These are phyloP conservation scores for Sarcophaga carnaria DNA, from an alignment of 2,888 invertebrate species.

Conservation along the genomic window DNA sequence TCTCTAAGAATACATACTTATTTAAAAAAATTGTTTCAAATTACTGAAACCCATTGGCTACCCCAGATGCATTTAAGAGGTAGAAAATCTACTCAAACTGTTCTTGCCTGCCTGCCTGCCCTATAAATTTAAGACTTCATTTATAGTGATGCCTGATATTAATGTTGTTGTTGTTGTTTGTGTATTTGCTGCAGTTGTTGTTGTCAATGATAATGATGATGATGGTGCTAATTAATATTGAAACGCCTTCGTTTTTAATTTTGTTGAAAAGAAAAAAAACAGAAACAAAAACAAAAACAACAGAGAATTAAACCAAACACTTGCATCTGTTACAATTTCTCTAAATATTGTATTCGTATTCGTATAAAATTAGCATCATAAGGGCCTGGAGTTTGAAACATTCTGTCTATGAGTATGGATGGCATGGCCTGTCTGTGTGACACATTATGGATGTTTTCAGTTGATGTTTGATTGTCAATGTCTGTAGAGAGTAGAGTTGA, in stretches of 20 bases:
- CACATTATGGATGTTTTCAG: not conserved
- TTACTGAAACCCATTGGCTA: not conserved
- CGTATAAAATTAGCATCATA: constrained; percentile 53
- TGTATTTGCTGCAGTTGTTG: not conserved
- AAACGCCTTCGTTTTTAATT: constrained; percentile 51
- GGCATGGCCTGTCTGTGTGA: not conserved
- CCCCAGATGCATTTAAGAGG: not conserved
- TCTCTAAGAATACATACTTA: too few species aligned
- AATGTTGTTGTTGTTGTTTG: not conserved
- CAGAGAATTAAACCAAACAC: constrained; percentile 37
- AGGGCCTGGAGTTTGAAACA: not conserved
- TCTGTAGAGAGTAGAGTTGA: not conserved
- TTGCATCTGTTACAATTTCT: constrained; percentile 67
- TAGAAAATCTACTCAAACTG: not conserved
- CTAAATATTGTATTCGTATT: constrained; percentile 21
- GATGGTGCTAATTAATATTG: constrained; percentile 66
- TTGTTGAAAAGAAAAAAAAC: not conserved
- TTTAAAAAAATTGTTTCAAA: too few species aligned
- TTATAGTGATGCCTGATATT: not conserved
- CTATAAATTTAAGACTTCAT: not conserved
- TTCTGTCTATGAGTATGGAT: constrained; percentile 2
- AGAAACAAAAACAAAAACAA: not conserved
- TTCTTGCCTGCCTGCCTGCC: not conserved
- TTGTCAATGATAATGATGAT: constrained; percentile 1
- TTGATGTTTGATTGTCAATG: constrained; percentile 50